Conservation (phyloP, 23 tunicate genomes). For the Pegea sp. region DNA sequence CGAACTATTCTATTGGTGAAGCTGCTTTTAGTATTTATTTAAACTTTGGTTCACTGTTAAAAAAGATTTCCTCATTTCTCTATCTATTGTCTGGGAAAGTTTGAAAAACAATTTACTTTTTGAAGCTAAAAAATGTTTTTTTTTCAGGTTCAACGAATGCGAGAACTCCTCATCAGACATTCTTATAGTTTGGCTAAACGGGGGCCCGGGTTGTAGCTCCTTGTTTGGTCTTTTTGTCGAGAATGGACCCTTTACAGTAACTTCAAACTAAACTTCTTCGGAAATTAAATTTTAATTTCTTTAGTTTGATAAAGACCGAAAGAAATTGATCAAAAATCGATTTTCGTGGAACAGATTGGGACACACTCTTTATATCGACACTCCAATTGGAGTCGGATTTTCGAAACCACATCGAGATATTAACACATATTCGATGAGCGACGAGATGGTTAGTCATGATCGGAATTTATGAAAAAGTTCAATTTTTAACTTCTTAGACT, state of each 20-base stretch:
- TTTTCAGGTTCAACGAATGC: conserved; percentile 46
- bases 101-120: too few relatives aligned
- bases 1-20: conserved; percentile 26
- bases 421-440: too few relatives aligned
- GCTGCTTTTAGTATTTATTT: too few relatives aligned
- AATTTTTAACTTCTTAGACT: too few relatives aligned
- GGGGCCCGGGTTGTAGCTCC: conserved; percentile 83
- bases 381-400: conserved; percentile 73
- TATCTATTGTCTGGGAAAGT: too few relatives aligned
- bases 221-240: conserved; percentile 52
- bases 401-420: too few relatives aligned
- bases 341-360: conserved; percentile 58
- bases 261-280: too few relatives aligned
- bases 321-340: conserved; percentile 11
- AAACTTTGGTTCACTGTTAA: too few relatives aligned
- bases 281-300: conserved; percentile 1
- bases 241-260: conserved; percentile 43
- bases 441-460: too few relatives aligned
- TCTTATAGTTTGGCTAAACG: conserved; percentile 56
- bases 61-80: too few relatives aligned
- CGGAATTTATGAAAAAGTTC: too few relatives aligned
- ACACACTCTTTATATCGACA: conserved; percentile 50
- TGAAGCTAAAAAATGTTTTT: too few relatives aligned
- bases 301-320: conserved; percentile 11
- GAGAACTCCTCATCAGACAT: conserved; percentile 9